phyloP scores from a whole-genome alignment of 1,140 invertebrate genomes.

The Mactra quadrangularis region DNA sequence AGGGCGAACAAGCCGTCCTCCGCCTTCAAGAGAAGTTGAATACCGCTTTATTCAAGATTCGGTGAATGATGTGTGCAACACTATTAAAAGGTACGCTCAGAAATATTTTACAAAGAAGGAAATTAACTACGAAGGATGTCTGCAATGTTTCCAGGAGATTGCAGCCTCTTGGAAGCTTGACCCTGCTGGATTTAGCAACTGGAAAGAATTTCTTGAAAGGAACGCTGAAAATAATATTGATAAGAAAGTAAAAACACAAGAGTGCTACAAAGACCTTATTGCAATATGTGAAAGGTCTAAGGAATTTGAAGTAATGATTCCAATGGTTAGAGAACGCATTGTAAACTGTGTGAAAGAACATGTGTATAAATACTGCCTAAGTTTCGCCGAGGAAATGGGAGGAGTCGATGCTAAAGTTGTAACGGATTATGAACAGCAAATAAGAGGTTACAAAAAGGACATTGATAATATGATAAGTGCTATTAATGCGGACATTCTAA shows the following conservation, averaged over 20 bases:
- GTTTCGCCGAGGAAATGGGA: conserved; percentile 70
- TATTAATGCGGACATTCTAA: conserved; percentile 69
- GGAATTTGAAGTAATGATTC: conserved; percentile 73
- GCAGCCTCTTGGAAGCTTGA: conserved; percentile 60
- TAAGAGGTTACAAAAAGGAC: conserved; percentile 65
- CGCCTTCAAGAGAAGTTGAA: conserved; percentile 69
- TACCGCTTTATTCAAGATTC: conserved; percentile 66
- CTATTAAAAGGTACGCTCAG: conserved; percentile 69
- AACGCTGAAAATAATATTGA: conserved; percentile 52
- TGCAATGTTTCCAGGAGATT: conserved; percentile 62
- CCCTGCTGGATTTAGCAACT: conserved; percentile 60
- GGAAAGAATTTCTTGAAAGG: conserved; percentile 72
- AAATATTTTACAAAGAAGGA: conserved; percentile 63
- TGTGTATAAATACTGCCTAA: conserved; percentile 71
- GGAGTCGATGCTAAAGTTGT: conserved; percentile 67
- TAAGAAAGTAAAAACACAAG: conserved; percentile 44
- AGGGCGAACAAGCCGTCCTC: conserved; percentile 56
- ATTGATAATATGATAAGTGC: conserved; percentile 67
- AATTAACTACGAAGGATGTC: conserved; percentile 65
- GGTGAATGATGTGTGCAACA: conserved; percentile 65
- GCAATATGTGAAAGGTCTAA: conserved; percentile 69
- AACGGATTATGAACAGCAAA: conserved; percentile 67
- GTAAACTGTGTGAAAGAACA: conserved; percentile 70
- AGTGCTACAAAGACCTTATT: conserved; percentile 60
- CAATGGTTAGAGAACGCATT: conserved; percentile 62